These are phyloP conservation scores for Catagonus wagneri DNA, from an alignment of 2,113 vertebrate species.

Conservation along the genomic window DNA sequence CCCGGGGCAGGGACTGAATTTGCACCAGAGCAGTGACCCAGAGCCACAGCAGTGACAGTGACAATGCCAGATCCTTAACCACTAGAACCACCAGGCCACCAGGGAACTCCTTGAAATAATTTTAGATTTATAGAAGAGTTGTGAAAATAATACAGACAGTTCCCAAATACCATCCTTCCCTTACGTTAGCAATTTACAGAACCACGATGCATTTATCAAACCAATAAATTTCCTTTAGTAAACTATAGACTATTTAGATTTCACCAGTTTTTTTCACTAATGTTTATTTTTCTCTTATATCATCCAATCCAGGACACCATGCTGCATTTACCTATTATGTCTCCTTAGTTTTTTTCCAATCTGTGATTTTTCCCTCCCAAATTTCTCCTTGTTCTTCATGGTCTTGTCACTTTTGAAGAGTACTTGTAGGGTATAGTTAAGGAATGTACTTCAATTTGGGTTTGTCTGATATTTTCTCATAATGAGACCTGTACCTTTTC, in stretches of 20 bases:
- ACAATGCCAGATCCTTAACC: no score
- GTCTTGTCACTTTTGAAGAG: background rate
- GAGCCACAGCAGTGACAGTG: no score
- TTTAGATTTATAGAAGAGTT: background rate
- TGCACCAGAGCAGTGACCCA: no score
- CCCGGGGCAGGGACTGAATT: no score
- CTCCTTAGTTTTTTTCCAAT: background rate
- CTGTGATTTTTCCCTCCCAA: fast-evolving
- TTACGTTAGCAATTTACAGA: background rate
- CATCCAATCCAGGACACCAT: background rate
- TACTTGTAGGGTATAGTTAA: background rate
- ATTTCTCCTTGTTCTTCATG: background rate
- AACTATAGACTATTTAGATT: background rate
- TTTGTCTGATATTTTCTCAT: background rate
- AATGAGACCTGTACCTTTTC: background rate
- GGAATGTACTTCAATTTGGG: background rate
- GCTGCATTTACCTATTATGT: background rate
- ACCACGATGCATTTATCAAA: background rate
- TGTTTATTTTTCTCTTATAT: background rate
- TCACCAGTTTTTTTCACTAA: background rate
- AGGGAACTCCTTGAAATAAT: background rate
- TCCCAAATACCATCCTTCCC: background rate
- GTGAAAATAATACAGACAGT: background rate
- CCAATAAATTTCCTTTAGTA: background rate
- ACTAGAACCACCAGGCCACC: no score